These are phyloP conservation scores for Trichonephila clavata DNA, from an alignment of 1,140 invertebrate genomes.

Conservation along the genomic window DNA sequence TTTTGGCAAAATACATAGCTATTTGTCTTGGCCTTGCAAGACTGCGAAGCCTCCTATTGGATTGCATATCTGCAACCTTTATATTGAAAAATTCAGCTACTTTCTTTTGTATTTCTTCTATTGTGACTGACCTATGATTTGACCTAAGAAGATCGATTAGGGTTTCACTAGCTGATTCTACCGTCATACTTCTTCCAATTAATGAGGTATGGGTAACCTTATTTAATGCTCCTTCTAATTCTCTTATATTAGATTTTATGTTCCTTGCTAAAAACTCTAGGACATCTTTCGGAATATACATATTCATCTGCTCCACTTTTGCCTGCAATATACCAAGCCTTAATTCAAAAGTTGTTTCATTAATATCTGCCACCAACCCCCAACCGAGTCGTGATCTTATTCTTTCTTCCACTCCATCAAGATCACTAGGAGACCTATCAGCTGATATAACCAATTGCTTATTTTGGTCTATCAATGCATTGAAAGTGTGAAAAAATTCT, in stretches of 20 bases:
- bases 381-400: conserved; percentile 16
- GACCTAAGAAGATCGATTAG: conserved; percentile 16
- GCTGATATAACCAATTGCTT: neutral
- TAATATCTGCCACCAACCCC: conserved; percentile 15
- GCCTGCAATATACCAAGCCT: conserved; percentile 15
- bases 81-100: too few relatives aligned
- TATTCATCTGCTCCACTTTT: conserved; percentile 17
- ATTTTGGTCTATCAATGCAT: too few relatives aligned
- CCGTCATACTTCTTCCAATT: too few relatives aligned
- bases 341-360: conserved; percentile 18
- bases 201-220: too few relatives aligned
- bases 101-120: too few relatives aligned
- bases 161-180: conserved; percentile 7
- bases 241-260: too few relatives aligned
- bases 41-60: too few relatives aligned
- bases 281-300: conserved; percentile 1
- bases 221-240: too few relatives aligned
- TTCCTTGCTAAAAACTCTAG: neutral
- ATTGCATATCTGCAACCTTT: too few relatives aligned
- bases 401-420: conserved; percentile 11
- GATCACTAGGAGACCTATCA: conserved; percentile 16
- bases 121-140: conserved; percentile 2
- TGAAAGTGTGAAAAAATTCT: too few relatives aligned
- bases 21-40: too few relatives aligned
- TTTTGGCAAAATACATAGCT: too few relatives aligned